phyloP scores from a whole-genome alignment of 2,797 vertebrate genomes.

The Falco berigora region DNA sequence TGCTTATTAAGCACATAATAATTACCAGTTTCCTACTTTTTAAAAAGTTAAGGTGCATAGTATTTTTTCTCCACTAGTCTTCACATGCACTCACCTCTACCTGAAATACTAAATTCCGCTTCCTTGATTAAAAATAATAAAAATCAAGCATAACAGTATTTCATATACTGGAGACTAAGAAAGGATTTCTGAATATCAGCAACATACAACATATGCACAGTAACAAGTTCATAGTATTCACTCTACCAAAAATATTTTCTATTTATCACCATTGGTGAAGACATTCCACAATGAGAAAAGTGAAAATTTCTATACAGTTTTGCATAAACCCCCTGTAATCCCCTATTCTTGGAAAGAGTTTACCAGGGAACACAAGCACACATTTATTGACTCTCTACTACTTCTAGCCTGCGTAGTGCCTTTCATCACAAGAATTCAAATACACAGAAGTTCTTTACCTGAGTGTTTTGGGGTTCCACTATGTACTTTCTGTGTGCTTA shows the following conservation, averaged over 20 bases:
- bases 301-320: neutral
- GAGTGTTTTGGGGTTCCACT: neutral
- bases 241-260: neutral
- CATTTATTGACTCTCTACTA: neutral
- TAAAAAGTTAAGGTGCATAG: neutral
- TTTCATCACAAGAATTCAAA: neutral
- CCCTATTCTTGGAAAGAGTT: neutral
- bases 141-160: neutral
- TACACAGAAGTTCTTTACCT: neutral
- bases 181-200: neutral
- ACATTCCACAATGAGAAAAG: neutral
- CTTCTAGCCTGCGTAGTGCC: accelerated
- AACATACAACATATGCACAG: neutral
- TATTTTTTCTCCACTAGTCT: neutral
- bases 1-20: neutral
- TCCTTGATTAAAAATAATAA: neutral
- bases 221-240: neutral
- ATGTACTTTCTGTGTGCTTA: neutral
- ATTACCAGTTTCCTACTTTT: neutral
- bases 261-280: neutral
- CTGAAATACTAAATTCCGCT: neutral
- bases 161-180: neutral
- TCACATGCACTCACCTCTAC: neutral
- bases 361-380: neutral
- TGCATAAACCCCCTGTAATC: neutral